Base-by-base conservation (phyloP, 2,113 vertebrate species). In the Archocentrus centrarchus region DNA sequence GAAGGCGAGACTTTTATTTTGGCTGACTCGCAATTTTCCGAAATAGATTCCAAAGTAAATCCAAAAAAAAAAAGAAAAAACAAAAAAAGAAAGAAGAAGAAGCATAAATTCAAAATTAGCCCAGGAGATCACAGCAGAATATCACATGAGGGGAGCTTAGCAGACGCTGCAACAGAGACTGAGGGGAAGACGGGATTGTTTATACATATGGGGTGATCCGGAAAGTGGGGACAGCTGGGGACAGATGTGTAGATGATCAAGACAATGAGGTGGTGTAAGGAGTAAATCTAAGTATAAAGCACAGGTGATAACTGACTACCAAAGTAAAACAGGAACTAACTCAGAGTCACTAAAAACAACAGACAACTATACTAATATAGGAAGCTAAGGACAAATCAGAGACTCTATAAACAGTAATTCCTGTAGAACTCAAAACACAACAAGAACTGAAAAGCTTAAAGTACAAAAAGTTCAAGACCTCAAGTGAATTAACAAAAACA, bases 1-100 rank as follows among this genome's bases (percentile, higher is more conserved):
- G 64, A 70, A 70, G 64, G 64, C 64, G 11, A n/a, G 41, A 15
- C 64, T 70, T 70, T 70, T 70, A 70, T 70, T 70, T 70, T 70
- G 64, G 41, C 64, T 70, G 64, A 70, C 64, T 68, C 64, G 2
- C 64, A 30, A 22, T 70, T 30, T 41, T 50, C 64, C 11, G 64
- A 50, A 50, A 68, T 22, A 18, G 27, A 70, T 41, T 24, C 41
- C 64, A 70, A 50, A 70, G 64, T 70, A 70, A 70, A 70, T 70
- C 22, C 22, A 50, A 50, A 70, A 70, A 70, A 41, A 70, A 30
- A 14, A 24, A 24, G 24, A 24, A 24, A 24, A 68, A 47, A 41
- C 22, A 35, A 6, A 6, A 6, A 39, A 39, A 39, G 8, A 39
- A 39, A 39, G 37, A 39, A 39, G 37, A 39, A 39, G 37, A 37